Conservation (phyloP, 2,113 vertebrate genomes). For the Tor tambroides region DNA sequence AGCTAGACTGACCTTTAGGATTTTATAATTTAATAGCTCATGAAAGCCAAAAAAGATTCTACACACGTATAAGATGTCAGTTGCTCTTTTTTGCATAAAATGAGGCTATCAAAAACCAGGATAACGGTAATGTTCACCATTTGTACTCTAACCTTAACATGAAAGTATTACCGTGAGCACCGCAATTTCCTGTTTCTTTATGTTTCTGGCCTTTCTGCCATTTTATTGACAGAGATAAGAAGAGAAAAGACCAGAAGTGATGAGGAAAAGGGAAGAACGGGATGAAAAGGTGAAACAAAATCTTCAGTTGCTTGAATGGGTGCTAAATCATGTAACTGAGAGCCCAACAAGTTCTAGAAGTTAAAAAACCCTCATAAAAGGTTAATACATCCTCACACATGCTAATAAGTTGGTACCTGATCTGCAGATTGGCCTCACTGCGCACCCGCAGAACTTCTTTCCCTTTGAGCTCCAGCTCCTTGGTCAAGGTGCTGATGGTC, state of each 20-base stretch:
- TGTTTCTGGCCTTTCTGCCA: neutral
- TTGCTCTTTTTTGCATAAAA: conserved; percentile 14
- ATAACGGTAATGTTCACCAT: neutral
- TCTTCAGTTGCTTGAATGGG: neutral
- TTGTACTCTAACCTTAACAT: conserved; percentile 4
- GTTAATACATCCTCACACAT: neutral
- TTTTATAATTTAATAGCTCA: neutral
- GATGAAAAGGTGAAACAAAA: neutral
- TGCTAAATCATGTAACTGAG: no score
- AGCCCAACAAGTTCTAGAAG: neutral
- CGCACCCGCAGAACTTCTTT: conserved; percentile 94
- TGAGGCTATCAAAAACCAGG: neutral
- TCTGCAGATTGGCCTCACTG: conserved; percentile 94
- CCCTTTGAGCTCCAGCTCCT: conserved; percentile 94
- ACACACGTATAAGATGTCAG: neutral
- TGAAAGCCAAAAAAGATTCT: neutral
- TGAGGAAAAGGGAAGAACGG: neutral
- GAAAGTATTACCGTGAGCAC: neutral
- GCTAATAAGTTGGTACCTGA: conserved; percentile 77
- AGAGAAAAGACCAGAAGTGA: no score
- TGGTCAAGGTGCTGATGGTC: conserved; percentile 89
- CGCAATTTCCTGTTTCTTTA: neutral
- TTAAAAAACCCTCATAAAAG: neutral
- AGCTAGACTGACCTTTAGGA: conserved; percentile 46
- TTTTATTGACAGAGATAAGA: neutral